Base-by-base conservation (phyloP, 2,888 invertebrate genomes). In the Drosophila neotestacea region DNA sequence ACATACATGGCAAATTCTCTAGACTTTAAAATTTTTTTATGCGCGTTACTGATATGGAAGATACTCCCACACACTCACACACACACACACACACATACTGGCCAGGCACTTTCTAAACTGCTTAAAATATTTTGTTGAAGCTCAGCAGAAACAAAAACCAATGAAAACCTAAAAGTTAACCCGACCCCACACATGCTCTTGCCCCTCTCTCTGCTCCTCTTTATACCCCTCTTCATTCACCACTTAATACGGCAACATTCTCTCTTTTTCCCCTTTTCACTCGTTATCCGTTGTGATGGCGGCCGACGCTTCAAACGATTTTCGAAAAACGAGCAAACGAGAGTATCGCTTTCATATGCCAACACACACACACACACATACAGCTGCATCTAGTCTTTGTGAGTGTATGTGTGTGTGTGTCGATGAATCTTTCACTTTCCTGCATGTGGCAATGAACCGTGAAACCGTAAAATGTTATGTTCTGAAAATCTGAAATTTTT, bases 401-500 rank as follows among this genome's bases (percentile, higher is more conserved):
- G 47, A 42, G 36, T 50, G 16, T 47, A 44, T 34, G 10, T 50
- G 44, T 65, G 42, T 48, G 47, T 63, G 51, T 52, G 59, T 60
- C 22, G 44, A 61, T 58, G 76, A 88, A 85, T 84, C 80, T 84
- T 85, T 84, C 88, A 84, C 84, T 84, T 87, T 88, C 82, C 87
- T 87, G 87, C 82, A 85, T 81, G 85, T 58, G 88, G 85, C 85
- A 86, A 85, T 86, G 85, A 90, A 88, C 89, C 90, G 89, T 86
- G 85, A 86, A 86, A 90, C 90, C 89, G 89, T 86, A 90, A 90
- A 86, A 86, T 86, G 89, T 86, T 90, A 87, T 90, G 82, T 89
- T 87, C 90, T 72, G 82, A 88, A 85, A 85, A 85, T 90, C 90
- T 88, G 85, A 87, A 89, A 90, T 86, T 88, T 88, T 87, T 79